Percentiles rank a stretch among this genome's conserved stretches.
These are phyloP conservation scores for Nomada fucata DNA, from an alignment of 2,888 invertebrate species.

Conservation along the genomic window DNA sequence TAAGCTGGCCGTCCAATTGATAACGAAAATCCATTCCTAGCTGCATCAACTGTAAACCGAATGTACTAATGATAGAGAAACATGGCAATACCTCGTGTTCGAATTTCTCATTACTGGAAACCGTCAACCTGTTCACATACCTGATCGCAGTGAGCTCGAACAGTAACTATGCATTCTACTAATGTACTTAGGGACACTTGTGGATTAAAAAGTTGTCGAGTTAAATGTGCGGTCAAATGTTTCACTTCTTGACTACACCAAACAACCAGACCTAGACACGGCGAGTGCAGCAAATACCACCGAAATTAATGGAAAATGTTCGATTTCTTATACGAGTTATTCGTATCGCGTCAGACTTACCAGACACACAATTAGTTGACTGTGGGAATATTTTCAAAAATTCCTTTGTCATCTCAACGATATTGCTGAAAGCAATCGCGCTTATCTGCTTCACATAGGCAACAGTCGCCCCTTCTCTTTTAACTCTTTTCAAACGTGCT, in stretches of 20 bases:
- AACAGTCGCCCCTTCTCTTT: slow-evolving; percentile 91
- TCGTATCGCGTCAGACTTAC: slow-evolving; percentile 82
- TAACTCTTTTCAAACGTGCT: slow-evolving; percentile 92
- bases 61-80: neutral
- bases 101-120: too few relatives aligned
- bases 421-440: slow-evolving; percentile 93
- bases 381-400: slow-evolving; percentile 93
- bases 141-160: slow-evolving; percentile 90
- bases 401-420: slow-evolving; percentile 90
- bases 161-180: slow-evolving; percentile 93
- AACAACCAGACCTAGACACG: slow-evolving; percentile 90
- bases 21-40: slow-evolving; percentile 95
- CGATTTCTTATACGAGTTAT: too few relatives aligned
- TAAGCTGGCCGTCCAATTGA: slow-evolving; percentile 93
- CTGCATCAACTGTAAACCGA: slow-evolving; percentile 85
- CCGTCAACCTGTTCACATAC: slow-evolving; percentile 76
- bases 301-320: neutral
- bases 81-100: too few relatives aligned
- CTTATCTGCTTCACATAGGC: slow-evolving; percentile 92
- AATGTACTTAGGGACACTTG: slow-evolving; percentile 93
- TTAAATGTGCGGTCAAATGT: slow-evolving; percentile 91
- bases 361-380: slow-evolving; percentile 90
- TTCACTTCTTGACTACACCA: slow-evolving; percentile 95
- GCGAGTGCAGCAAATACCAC: neutral
- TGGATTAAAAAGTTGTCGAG: slow-evolving; percentile 95